Conservation (phyloP, 2,888 invertebrate genomes). For the Ochropleura plecta region DNA sequence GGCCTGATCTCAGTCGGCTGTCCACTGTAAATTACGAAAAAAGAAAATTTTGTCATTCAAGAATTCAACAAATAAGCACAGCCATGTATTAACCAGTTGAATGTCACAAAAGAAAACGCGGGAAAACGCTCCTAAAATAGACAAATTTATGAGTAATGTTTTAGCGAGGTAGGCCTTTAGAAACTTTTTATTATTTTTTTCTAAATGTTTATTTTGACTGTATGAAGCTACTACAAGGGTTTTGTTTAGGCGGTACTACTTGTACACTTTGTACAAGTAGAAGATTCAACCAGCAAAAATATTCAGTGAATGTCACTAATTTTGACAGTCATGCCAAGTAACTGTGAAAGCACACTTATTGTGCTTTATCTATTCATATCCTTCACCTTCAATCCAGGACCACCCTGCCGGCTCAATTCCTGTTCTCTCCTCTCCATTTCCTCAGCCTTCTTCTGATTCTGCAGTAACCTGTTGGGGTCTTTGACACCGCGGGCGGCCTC, state of each 20-base stretch:
- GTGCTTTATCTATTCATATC: background rate
- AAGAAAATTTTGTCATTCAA: background rate
- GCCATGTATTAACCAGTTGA: background rate
- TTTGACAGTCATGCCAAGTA: background rate
- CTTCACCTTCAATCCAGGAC: conserved; percentile 81
- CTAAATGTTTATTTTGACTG: too few relatives aligned
- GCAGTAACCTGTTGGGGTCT: conserved; percentile 91
- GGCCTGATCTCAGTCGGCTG: conserved; percentile 81
- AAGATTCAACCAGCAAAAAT: background rate
- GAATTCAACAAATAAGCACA: background rate
- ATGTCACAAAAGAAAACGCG: too few relatives aligned
- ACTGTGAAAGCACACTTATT: background rate
- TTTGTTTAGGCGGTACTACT: too few relatives aligned
- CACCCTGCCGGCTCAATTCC: conserved; percentile 85
- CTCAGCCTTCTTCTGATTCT: conserved; percentile 90
- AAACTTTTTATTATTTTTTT: too few relatives aligned
- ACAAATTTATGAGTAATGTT: too few relatives aligned
- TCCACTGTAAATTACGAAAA: conserved; percentile 78
- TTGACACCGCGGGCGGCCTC: conserved; percentile 92
- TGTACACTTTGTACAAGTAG: too few relatives aligned
- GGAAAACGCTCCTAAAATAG: too few relatives aligned
- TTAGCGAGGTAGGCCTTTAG: too few relatives aligned
- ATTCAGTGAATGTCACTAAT: background rate
- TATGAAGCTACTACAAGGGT: too few relatives aligned
- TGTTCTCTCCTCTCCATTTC: conserved; percentile 90